Evolutionary conservation across 2,113 vertebrate species (phyloP).

Genomic region (Pelobates fuscus): DNA sequence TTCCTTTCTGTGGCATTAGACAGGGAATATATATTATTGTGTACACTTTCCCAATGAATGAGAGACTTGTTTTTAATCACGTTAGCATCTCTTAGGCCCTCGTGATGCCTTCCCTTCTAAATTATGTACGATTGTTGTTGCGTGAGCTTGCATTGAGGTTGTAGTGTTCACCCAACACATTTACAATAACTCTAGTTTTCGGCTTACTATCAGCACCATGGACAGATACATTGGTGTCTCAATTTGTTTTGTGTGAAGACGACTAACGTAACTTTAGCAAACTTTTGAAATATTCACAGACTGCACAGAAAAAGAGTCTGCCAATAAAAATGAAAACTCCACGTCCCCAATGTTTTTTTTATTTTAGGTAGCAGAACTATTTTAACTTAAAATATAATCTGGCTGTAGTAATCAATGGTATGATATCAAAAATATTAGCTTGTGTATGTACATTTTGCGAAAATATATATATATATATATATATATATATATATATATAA

Average conservation of each 20-base stretch:
- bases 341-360: no score
- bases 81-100: slow-evolving; percentile 42
- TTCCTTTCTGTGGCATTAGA: slow-evolving; percentile 44
- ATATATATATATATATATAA: no score
- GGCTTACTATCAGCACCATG: slow-evolving; percentile 28
- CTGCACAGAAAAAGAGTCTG: no score
- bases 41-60: slow-evolving; percentile 51
- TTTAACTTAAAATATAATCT: no score
- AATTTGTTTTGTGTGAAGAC: background rate
- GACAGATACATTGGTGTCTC: slow-evolving; percentile 6
- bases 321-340: no score
- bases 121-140: slow-evolving; percentile 35
- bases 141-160: slow-evolving; percentile 12
- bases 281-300: no score
- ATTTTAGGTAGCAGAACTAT: no score
- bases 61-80: slow-evolving; percentile 43
- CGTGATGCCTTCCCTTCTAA: slow-evolving; percentile 26
- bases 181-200: slow-evolving; percentile 22
- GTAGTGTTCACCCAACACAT: background rate
- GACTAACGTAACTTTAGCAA: background rate
- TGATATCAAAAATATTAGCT: no score
- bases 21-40: slow-evolving; percentile 38
- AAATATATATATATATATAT: no score
- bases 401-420: no score
- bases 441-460: no score